phyloP scores from a whole-genome alignment of 2,797 vertebrate genomes.

The Clarias platycephalus region DNA sequence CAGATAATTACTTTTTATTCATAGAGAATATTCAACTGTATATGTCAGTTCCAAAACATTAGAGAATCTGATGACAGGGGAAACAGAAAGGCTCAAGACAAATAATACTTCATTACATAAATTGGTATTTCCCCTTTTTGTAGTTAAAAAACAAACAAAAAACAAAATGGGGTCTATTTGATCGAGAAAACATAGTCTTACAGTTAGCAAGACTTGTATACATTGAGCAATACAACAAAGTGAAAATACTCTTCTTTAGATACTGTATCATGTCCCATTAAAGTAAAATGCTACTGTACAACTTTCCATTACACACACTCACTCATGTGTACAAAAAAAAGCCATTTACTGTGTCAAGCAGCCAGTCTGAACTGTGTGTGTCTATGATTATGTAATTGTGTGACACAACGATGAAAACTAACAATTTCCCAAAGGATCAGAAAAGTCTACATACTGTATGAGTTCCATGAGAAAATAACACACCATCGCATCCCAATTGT shows the following conservation, averaged over 20 bases:
- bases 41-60: conserved; percentile 14
- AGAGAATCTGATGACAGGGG: not conserved
- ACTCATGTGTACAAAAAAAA: not conserved
- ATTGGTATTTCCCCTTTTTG: not conserved
- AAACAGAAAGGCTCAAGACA: not conserved
- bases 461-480: not conserved
- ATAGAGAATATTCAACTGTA: conserved; percentile 19
- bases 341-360: not conserved
- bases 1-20: conserved; percentile 23
- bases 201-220: conserved; percentile 66
- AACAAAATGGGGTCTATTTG: conserved; percentile 55
- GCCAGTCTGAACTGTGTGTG: conserved; percentile 2
- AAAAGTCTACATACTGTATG: conserved; percentile 12
- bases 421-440: not conserved
- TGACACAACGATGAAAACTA: not conserved
- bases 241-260: conserved; percentile 47
- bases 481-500: not conserved
- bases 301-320: conserved; percentile 22
- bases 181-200: conserved; percentile 68
- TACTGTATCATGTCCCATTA: conserved; percentile 30
- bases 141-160: not conserved
- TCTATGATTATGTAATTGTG: not conserved
- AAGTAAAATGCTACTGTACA: conserved; percentile 43
- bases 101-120: not conserved
- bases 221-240: conserved; percentile 63